Conservation (phyloP, 92 coral and sea anemone species). For the Epizoanthus ramosus region DNA sequence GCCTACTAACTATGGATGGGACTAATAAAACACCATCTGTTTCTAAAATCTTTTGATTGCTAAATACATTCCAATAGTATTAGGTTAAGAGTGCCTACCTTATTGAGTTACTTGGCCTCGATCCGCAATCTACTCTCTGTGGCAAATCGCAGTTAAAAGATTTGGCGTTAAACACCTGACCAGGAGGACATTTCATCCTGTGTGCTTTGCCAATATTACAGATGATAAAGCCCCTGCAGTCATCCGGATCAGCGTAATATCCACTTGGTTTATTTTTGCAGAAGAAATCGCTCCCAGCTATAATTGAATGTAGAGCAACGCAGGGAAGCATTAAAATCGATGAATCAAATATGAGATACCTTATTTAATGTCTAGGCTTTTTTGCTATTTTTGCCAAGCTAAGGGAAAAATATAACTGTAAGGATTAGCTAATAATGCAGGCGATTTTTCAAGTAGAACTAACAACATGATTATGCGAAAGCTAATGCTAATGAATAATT, state of each 20-base stretch:
- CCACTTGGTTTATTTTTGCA: constrained; percentile 56
- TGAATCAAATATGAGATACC: no score
- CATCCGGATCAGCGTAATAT: constrained; percentile 68
- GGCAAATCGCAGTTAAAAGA: constrained; percentile 69
- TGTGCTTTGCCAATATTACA: constrained; percentile 72
- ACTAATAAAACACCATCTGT: no score
- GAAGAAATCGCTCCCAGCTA: constrained; percentile 58
- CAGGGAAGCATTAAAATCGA: not conserved
- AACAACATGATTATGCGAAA: no score
- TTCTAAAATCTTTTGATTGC: no score
- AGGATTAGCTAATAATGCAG: no score
- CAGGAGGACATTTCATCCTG: constrained; percentile 64
- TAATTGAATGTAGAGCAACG: not conserved
- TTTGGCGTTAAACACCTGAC: constrained; percentile 52
- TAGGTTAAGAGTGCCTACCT: not conserved
- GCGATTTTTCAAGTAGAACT: no score
- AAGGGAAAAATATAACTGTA: no score
- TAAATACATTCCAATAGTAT: no score
- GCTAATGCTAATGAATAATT: no score
- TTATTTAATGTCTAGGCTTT: no score
- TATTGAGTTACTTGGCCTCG: constrained; percentile 5
- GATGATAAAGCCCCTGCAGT: constrained; percentile 76
- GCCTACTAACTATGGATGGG: no score
- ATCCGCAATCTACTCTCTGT: constrained; percentile 70
- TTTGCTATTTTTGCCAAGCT: no score